A percentile compares a stretch with the other conserved stretches of the same genome.
These are phyloP conservation scores for Eueides isabella DNA, from an alignment of 1,140 invertebrate genomes.

Conservation along the genomic window DNA sequence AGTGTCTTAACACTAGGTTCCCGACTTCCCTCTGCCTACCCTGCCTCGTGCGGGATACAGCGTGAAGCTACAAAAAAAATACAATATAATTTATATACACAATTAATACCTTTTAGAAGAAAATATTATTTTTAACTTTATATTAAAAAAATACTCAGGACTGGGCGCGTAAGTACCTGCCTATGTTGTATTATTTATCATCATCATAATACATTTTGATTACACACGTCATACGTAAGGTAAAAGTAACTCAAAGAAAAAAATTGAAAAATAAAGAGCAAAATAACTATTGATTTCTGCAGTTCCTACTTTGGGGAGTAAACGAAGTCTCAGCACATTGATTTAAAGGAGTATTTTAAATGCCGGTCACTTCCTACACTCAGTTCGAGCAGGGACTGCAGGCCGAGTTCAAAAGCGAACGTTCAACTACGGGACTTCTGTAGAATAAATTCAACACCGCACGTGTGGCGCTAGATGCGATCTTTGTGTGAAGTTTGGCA, in stretches of 20 bases:
- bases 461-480: constrained; percentile 25
- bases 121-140: no score
- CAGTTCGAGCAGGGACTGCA: constrained; percentile 22
- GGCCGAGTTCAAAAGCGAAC: constrained; percentile 30
- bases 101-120: no score
- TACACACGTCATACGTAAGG: background rate
- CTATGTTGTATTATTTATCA: no score
- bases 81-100: no score
- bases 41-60: no score
- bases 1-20: no score
- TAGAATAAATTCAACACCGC: constrained; percentile 28
- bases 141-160: no score
- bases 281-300: background rate
- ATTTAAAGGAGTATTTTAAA: constrained; percentile 32
- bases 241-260: background rate
- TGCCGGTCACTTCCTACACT: constrained; percentile 30
- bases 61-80: no score
- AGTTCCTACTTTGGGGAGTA: background rate
- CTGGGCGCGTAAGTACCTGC: no score
- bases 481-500: constrained; percentile 6
- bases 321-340: constrained; percentile 18
- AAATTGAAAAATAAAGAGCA: background rate
- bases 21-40: no score
- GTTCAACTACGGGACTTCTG: constrained; percentile 24
- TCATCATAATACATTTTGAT: background rate